Base-by-base conservation (phyloP, 2,888 invertebrate genomes). In the Clivina fossor region DNA sequence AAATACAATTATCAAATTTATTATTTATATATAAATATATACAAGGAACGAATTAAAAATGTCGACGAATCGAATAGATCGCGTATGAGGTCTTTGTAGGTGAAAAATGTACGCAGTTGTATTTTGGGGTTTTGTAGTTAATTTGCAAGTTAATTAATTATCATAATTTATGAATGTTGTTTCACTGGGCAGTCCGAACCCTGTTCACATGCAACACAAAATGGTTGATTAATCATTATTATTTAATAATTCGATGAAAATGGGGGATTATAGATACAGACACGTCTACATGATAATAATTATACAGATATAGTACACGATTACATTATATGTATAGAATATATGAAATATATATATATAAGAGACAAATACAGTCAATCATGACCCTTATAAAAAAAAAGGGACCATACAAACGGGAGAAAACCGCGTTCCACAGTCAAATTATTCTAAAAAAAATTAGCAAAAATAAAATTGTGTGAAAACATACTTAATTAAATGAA, bases 161-260 rank as follows among this genome's bases (percentile, higher is more conserved):
- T n/a, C n/a, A n/a, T n/a, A n/a, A n/a, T n/a, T n/a, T n/a, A n/a
- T 35, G 33, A 44, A 16, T 30, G 44, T 44, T 16, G 15, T 43
- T 55, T 55, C 40, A 55, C 55, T 55, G 55, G 55, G 55, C 55
- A 55, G 55, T 55, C 46, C 40, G 54, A 46, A 55, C 47, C 55
- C 47, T 55, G 46, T 26, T 55, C 47, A 55, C 47, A 55, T 47
- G 47, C 55, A 55, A 55, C 55, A 55, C 38, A 47, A 24, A 55
- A 43, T 20, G 43, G 13, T 43, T 33, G 19, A 43, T 32, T 51
- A 38, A 38, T 18, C 32, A 32, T 38, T 55, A 40, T n/a, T n/a
- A n/a, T n/a, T n/a, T n/a, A n/a, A n/a, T n/a, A n/a, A n/a, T 47
- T 47, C 46, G 53, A 53, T 44, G 30, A 47, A n/a, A n/a, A 40